Evolutionary conservation across 2,888 invertebrate species (phyloP), one percentile per base, ranked within the genome.

Genomic region (Hemistola chrysoprasaria): DNA sequence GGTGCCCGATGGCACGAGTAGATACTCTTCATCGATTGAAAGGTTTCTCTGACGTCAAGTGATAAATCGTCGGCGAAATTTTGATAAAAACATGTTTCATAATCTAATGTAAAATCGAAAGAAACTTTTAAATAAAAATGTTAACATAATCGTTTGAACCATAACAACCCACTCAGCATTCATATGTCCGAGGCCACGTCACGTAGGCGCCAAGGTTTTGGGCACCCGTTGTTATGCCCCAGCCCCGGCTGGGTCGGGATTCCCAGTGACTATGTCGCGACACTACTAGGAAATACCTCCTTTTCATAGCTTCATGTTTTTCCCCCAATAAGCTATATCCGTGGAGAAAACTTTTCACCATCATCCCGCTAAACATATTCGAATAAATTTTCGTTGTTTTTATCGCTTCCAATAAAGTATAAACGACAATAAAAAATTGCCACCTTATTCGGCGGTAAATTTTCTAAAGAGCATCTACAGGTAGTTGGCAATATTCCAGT

Each of bases 401-500:
- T 63, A 66, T 63, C 59, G 60, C 50, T 59, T 59, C 56, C 62
- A 62, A 67, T 66, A 69, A 56, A 57, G 62, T 50, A 58, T 60
- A 59, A 57, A 60, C 29, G 36, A 52, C 53, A 60, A 65, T 65
- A 65, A 62, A 62, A 65, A 59, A 65, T 48, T 47, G 56, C 45
- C 64, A 65, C 59, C 56, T 67, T 54, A 65, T 52, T 47, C 56
- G 58, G 59, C 61, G 59, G 65, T 74, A 71, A 70, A 76, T 78
- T 71, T 70, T 54, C 59, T 53, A 56, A 70, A 71, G 67, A 71
- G 68, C 56, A 65, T 78, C 87, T 69, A 87, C 87, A 87, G 85
- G 87, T 86, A 78, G 87, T 86, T 86, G 85, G 87, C 84, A 72
- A 56, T 46, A 53, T 56, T 80, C 87, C 86, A 85, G 75, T 59